Conservation (phyloP, 23 tunicate genomes). For the Halocynthia aurantium region DNA sequence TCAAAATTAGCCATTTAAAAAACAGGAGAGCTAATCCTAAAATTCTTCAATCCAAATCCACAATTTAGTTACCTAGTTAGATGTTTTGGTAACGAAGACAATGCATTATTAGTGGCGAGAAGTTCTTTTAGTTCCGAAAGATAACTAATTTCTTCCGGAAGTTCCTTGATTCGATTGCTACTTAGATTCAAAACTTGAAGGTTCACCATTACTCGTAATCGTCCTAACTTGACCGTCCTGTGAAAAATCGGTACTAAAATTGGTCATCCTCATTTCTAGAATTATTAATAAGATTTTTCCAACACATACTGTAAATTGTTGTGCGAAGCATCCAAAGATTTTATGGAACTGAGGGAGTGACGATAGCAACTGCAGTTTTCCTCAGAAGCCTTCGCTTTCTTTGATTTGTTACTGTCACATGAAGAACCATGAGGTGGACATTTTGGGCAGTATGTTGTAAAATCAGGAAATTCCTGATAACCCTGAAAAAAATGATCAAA, state of each 20-base stretch:
- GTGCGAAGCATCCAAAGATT: conserved; percentile 3
- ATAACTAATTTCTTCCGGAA: conserved; percentile 27
- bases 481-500: conserved; percentile 6
- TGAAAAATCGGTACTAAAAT: not conserved
- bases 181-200: conserved; percentile 11
- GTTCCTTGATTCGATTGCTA: conserved; percentile 25
- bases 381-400: not conserved
- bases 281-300: not conserved
- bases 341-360: not conserved
- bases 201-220: not conserved
- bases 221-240: not conserved
- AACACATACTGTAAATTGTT: not conserved
- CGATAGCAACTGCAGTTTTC: not conserved
- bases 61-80: conserved; percentile 3
- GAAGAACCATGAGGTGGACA: conserved; percentile 1
- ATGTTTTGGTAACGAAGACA: conserved; percentile 14
- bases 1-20: not conserved
- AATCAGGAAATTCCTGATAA: conserved; percentile 16
- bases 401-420: not conserved
- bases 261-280: too few relatives aligned
- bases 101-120: conserved; percentile 25
- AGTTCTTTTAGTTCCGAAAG: conserved; percentile 20
- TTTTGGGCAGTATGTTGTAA: conserved; percentile 6
- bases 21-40: not conserved
- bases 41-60: not conserved